These are phyloP conservation scores for Lagodon rhomboides DNA, from an alignment of 2,797 vertebrate genomes.

Conservation along the genomic window DNA sequence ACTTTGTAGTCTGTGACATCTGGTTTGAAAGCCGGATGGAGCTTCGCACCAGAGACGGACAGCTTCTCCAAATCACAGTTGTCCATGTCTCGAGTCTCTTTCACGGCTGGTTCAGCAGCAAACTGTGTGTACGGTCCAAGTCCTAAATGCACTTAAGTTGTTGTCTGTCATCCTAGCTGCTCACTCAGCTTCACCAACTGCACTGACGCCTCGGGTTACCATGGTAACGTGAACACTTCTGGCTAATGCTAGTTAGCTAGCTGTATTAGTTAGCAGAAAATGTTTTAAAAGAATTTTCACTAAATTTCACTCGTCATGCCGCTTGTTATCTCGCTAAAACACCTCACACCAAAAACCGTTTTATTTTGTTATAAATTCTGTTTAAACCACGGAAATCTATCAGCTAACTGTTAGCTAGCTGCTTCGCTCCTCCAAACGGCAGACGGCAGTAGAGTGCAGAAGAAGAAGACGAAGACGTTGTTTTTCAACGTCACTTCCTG, in stretches of 20 bases:
- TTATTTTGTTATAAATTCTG: neutral
- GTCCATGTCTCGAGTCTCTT: constrained; percentile 70
- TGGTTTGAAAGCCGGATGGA: constrained; percentile 74
- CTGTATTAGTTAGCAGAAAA: neutral
- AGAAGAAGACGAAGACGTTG: neutral
- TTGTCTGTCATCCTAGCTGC: neutral
- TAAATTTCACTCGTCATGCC: fast-evolving
- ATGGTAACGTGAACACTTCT: constrained; percentile 28
- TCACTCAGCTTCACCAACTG: constrained; percentile 5
- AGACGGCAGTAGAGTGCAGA: constrained; percentile 40
- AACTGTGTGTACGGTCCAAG: neutral
- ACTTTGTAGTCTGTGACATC: constrained; percentile 69
- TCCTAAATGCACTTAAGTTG: neutral
- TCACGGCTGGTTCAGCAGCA: neutral
- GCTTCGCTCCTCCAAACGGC: constrained; percentile 19
- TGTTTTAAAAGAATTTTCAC: neutral
- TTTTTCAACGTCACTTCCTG: constrained; percentile 44
- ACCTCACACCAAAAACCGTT: neutral
- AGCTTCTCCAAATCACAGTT: constrained; percentile 84
- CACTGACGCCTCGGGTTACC: constrained; percentile 43
- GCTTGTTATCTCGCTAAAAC: neutral
- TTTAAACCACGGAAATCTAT: no score
- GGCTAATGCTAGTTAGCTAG: neutral
- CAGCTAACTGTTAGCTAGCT: no score
- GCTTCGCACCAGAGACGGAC: constrained; percentile 56